Evolutionary conservation across 2,797 vertebrate genomes (phyloP).

Genomic region (Echiichthys vipera): DNA sequence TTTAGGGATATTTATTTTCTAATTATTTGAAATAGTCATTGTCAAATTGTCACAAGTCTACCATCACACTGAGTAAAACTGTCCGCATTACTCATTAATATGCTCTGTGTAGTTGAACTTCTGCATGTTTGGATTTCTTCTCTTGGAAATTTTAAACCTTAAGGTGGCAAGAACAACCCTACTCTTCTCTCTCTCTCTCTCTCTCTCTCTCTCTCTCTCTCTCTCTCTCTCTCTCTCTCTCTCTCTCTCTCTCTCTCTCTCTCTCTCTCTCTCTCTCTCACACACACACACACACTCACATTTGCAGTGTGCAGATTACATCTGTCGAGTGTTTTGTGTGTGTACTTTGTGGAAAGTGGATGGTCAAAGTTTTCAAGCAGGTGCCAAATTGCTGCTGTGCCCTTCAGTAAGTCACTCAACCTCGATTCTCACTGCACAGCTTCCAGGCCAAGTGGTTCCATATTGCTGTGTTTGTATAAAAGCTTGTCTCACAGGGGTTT

Average conservation of each 20-base stretch:
- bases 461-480: constrained; percentile 61
- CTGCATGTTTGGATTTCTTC: constrained; percentile 1
- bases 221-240: too few relatives aligned
- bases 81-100: neutral
- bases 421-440: constrained; percentile 42
- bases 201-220: too few relatives aligned
- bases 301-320: constrained; percentile 40
- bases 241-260: too few relatives aligned
- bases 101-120: neutral
- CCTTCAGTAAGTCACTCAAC: constrained; percentile 60
- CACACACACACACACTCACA: constrained; percentile 26
- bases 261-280: too few relatives aligned
- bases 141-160: constrained; percentile 46
- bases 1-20: neutral
- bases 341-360: constrained; percentile 18
- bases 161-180: too few relatives aligned
- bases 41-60: neutral
- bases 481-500: constrained; percentile 42
- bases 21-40: neutral
- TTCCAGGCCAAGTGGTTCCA: constrained; percentile 46
- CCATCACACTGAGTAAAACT: neutral
- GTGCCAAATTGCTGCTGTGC: constrained; percentile 28
- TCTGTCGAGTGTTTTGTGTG: constrained; percentile 13
- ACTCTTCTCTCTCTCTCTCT: too few relatives aligned
- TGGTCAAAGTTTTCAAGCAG: constrained; percentile 25